Evolutionary conservation across 64 coral and sea anemone species (phyloP), one percentile per base, ranked within the genome.

Genomic region (Astreopora myriophthalma): DNA sequence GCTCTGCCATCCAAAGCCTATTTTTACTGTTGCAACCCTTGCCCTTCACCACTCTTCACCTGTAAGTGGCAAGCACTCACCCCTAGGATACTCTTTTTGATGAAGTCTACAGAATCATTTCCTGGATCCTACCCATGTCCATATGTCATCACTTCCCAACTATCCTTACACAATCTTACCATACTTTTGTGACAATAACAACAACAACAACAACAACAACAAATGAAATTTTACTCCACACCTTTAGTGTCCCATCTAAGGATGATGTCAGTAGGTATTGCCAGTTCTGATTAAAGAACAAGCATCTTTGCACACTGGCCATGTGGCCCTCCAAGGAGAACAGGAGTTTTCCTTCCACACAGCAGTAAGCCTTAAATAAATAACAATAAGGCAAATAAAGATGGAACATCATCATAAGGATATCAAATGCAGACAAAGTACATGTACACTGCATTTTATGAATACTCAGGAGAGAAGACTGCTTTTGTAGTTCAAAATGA

Each of bases 201-300:
- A 55, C 49, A 55, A 14, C 10, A 55, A 44, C 40, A 8, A 8
- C 11, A 10, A 0, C 11, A 5, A 55, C 49, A 55, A 14, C 10
- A 55, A 55, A 1, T 16, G 2, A 84, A 32, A 75, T 30, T 22
- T 8, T 25, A 35, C 11, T 73, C 49, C 74, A 32, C 26, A 96
- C 94, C 88, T 93, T 95, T 19, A 93, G 77, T 8, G 97, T 84
- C 30, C 97, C 97, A 91, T 99, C 97, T 70, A 89, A 63, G 7
- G 97, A 99, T 64, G 97, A 88, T 17, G 94, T 99, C 10, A 82
- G 48, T 42, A 95, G 48, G 2, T 82, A 37, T 36, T 75, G 75
- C 11, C 34, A 48, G 40, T 93, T 84, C 6, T 42, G 37, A 14
- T 90, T 80, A 75, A 95, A 95, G 69, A 99, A 99, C 39, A 65